phyloP scores from a whole-genome alignment of 1,140 invertebrate genomes.

The Drosophila dunni region DNA sequence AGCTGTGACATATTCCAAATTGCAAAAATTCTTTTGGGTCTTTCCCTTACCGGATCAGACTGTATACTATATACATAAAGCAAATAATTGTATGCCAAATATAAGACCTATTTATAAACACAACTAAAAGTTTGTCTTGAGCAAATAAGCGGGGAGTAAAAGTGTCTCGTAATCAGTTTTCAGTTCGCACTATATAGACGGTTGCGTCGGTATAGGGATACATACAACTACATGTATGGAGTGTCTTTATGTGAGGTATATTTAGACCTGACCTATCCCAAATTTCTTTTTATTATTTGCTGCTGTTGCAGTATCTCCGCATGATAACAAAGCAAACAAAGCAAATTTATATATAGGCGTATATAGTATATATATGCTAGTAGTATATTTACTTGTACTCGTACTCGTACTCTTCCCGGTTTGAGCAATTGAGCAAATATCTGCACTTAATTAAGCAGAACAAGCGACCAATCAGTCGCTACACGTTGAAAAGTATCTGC shows the following conservation, averaged over 20 bases:
- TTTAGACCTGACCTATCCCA: constrained; percentile 60
- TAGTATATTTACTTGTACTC: constrained; percentile 17
- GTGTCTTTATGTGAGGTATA: not conserved
- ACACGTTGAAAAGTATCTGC: constrained; percentile 7
- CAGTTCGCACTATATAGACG: no score
- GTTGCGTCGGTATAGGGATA: not conserved
- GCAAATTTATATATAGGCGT: not conserved
- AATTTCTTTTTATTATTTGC: constrained; percentile 13
- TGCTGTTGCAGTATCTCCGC: constrained; percentile 15
- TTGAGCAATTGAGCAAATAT: constrained; percentile 8
- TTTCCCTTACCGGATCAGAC: constrained; percentile 45
- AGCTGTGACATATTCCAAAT: constrained; percentile 40
- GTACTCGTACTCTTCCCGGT: not conserved
- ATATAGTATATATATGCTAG: not conserved
- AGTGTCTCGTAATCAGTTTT: no score
- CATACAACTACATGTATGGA: not conserved
- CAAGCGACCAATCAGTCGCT: not conserved
- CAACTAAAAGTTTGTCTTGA: no score
- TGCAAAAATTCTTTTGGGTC: constrained; percentile 20
- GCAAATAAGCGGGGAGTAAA: no score
- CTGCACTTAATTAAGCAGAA: constrained; percentile 15
- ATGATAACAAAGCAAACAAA: constrained; percentile 28
- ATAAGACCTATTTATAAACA: no score
- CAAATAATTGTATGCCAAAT: not conserved
- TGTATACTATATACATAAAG: not conserved